phyloP scores from a whole-genome alignment of 2,797 vertebrate species.

The Scolopax bukidnonensis region DNA sequence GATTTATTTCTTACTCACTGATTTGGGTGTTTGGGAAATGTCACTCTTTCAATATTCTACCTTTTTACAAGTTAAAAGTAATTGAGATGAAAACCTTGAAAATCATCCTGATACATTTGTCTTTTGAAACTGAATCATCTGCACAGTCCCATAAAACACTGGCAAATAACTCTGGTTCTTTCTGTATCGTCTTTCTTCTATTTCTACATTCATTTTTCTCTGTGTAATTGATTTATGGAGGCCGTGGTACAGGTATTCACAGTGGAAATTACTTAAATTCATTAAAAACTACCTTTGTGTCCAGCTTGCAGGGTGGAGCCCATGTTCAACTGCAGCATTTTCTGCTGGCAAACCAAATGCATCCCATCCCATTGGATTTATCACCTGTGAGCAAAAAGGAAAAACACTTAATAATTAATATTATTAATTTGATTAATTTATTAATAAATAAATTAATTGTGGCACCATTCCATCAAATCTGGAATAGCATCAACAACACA shows the following conservation, averaged over 20 bases:
- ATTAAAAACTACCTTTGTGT: constrained; percentile 84
- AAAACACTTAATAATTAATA: background rate
- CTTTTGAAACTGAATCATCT: background rate
- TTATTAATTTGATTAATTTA: too few relatives aligned
- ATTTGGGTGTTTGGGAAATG: background rate
- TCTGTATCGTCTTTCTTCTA: background rate
- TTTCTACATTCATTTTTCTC: background rate
- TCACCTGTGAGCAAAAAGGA: constrained; percentile 81
- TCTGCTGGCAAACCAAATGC: constrained; percentile 97
- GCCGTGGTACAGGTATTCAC: background rate
- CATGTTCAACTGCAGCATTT: constrained; percentile 93
- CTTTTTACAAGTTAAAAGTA: background rate
- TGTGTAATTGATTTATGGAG: background rate
- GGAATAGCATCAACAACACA: background rate
- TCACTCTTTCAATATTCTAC: background rate
- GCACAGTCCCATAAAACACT: background rate
- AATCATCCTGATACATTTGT: background rate
- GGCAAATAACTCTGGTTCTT: background rate
- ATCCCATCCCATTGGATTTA: constrained; percentile 99
- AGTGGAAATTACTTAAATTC: background rate
- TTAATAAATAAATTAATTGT: too few relatives aligned
- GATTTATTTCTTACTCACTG: background rate
- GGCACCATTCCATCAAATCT: background rate
- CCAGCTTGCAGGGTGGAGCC: constrained; percentile 91
- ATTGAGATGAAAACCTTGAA: constrained; percentile 24